Conservation (phyloP, 2,797 vertebrate species). For the Falco naumanni region DNA sequence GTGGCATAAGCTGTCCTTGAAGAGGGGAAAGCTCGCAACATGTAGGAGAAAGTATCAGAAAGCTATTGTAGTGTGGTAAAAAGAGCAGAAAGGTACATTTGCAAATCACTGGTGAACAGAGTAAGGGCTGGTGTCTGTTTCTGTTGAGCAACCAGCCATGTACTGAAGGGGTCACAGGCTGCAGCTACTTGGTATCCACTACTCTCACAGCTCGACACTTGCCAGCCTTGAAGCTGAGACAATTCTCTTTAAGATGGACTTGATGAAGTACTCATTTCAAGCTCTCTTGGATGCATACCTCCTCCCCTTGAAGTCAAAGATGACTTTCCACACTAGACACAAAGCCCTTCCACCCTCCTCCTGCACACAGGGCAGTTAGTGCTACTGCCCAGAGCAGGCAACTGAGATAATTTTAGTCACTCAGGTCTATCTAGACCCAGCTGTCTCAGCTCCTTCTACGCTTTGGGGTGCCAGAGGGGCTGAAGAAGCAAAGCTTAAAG, state of each 20-base stretch:
- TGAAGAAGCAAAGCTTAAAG: neutral
- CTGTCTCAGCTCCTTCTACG: neutral
- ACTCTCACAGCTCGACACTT: neutral
- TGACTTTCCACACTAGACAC: neutral
- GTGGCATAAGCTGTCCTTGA: neutral
- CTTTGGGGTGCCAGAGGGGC: neutral
- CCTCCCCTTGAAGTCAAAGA: neutral
- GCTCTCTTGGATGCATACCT: neutral
- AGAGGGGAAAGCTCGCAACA: neutral
- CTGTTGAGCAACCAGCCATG: neutral
- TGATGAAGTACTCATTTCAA: neutral
- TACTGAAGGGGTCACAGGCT: neutral
- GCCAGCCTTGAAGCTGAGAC: neutral
- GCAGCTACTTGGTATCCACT: neutral
- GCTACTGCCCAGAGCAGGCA: neutral
- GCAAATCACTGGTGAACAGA: neutral
- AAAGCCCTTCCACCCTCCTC: neutral
- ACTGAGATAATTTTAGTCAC: neutral
- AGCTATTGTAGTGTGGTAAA: neutral
- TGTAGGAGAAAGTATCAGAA: neutral
- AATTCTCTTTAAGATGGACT: neutral
- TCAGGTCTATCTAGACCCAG: neutral
- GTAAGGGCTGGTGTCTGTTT: neutral
- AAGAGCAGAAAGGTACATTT: neutral
- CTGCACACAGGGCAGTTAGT: neutral